Evolutionary conservation across 2,888 invertebrate species (phyloP).

Genomic region (Platycheirus rosarum): DNA sequence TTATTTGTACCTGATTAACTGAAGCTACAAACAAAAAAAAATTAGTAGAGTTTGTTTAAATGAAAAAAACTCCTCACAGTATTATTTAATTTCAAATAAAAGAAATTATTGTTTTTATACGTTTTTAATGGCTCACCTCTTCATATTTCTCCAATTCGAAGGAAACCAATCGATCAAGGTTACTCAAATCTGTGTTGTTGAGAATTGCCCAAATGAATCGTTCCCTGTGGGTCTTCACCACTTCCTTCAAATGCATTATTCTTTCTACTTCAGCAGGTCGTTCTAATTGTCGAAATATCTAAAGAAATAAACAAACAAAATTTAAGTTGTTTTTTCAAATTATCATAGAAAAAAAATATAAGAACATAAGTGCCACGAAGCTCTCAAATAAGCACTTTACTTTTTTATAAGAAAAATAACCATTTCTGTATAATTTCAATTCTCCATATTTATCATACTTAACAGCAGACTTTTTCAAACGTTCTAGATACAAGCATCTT

Average conservation of each 20-base stretch:
- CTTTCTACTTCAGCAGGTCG: slow-evolving; percentile 89
- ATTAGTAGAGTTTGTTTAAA: too few relatives aligned
- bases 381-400: too few relatives aligned
- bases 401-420: too few relatives aligned
- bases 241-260: slow-evolving; percentile 85
- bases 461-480: too few relatives aligned
- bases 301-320: slow-evolving; percentile 39
- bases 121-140: slow-evolving; percentile 78
- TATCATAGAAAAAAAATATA: slow-evolving; percentile 83
- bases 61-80: too few relatives aligned
- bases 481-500: too few relatives aligned
- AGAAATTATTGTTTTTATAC: neutral
- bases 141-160: slow-evolving; percentile 84
- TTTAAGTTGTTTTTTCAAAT: slow-evolving; percentile 86
- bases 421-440: too few relatives aligned
- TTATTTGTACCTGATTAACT: too few relatives aligned
- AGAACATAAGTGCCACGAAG: neutral
- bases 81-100: too few relatives aligned
- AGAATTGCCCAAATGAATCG: slow-evolving; percentile 85
- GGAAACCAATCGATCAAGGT: slow-evolving; percentile 85
- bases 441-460: too few relatives aligned
- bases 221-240: slow-evolving; percentile 85
- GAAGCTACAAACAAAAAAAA: too few relatives aligned
- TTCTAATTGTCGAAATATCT: slow-evolving; percentile 92
- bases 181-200: slow-evolving; percentile 85